Evolutionary conservation across 2,797 vertebrate genomes (phyloP), one percentile per base, ranked within the genome.

Genomic region (Tragelaphus oryx): DNA sequence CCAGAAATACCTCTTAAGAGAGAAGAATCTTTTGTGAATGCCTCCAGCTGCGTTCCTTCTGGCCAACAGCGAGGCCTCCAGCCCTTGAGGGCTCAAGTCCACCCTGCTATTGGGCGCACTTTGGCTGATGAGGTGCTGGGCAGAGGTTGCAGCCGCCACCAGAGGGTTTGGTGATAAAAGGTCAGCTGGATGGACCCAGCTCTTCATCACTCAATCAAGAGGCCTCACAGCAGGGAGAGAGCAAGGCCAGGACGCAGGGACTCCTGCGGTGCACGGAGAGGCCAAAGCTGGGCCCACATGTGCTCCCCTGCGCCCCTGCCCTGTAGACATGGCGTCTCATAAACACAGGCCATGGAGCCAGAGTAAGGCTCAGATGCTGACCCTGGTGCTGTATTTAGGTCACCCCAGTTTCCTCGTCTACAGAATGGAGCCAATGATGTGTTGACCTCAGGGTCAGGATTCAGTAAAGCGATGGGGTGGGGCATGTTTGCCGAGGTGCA

Each of bases 1-100:
- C 91, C 52, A 48, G 93, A 93, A 87, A 65, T 87, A 20, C 26
- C 60, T 95, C 54, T 84, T 5, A 12, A 33, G 80, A 90, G 85
- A 71, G 91, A 89, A 96, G 92, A 68, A 82, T 87, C 41, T 95
- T 68, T 54, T 68, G n/a, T 79, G 93, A 80, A 46, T 14, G 13
- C 78, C 80, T 81, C 20, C 26, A 74, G 24, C 50, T 6, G 0
- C 0, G 3, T 87, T 96, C 84, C 68, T 75, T 33, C 10, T 59
- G 46, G 26, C 81, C 24, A 54, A 86, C 71, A 28, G 4, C 3
- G 48, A 85, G 81, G 78, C 76, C 89, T 60, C 78, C 50, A 48
- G 62, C 62, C 93, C 18, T 79, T 30, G 37, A 91, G 81, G 82
- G 46, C 59, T 46, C 62, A 55, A 93, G 91, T 93, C 83, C 54